A percentile compares a stretch with the other conserved stretches of the same genome.
phyloP scores from a whole-genome alignment of 2,113 vertebrate species.

The Dipodomys stephensi region DNA sequence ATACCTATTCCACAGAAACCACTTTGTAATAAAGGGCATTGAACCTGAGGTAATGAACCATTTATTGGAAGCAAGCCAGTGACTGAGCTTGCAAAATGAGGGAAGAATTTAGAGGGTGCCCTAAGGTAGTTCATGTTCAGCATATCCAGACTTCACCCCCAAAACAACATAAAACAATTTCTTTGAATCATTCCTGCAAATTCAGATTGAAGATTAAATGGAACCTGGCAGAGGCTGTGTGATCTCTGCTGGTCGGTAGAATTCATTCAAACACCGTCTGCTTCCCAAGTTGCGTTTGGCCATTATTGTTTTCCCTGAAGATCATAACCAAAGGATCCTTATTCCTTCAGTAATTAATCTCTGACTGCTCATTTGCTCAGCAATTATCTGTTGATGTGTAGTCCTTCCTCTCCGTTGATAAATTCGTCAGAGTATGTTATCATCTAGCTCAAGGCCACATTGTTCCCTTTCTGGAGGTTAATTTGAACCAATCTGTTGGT shows the following conservation, averaged over 20 bases:
- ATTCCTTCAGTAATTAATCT: constrained; percentile 29
- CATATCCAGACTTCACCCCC: neutral
- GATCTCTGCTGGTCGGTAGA: neutral
- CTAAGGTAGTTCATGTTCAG: neutral
- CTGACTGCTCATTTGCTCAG: constrained; percentile 27
- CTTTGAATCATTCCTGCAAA: neutral
- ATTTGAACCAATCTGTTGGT: constrained; percentile 45
- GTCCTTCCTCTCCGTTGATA: constrained; percentile 34
- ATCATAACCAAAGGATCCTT: constrained; percentile 1
- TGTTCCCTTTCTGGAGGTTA: constrained; percentile 51
- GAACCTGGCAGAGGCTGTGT: neutral
- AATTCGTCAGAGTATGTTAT: constrained; percentile 60
- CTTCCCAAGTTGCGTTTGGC: constrained; percentile 55
- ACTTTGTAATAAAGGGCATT: neutral
- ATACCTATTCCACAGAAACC: neutral
- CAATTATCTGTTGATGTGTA: constrained; percentile 54
- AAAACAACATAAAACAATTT: neutral
- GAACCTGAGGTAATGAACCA: constrained; percentile 29
- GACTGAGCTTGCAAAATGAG: neutral
- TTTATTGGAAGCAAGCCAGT: constrained; percentile 33
- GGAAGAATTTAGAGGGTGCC: neutral
- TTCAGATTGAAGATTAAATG: neutral
- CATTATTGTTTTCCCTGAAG: neutral
- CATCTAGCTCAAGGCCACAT: constrained; percentile 30
- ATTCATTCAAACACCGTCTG: constrained; percentile 11